These are phyloP conservation scores for Heloderma charlesbogerti DNA, from an alignment of 2,113 vertebrate species.

Conservation along the genomic window DNA sequence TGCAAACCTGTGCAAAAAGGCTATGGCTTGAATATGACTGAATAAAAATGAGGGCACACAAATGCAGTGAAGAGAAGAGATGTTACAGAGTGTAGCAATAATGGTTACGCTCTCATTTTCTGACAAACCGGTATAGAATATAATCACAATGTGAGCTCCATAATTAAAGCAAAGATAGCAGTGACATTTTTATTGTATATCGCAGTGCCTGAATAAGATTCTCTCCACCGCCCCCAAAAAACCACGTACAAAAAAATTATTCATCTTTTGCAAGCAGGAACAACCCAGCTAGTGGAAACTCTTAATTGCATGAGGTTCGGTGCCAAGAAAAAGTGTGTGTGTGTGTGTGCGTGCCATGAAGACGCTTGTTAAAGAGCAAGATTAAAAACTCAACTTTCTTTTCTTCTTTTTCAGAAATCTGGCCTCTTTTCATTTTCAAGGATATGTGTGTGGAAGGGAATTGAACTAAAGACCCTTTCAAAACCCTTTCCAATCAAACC, in stretches of 20 bases:
- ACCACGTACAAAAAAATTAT: slow-evolving; percentile 46
- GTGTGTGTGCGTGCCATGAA: background rate
- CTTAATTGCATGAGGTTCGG: slow-evolving; percentile 49
- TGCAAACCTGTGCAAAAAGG: slow-evolving; percentile 58
- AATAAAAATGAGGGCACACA: slow-evolving; percentile 67
- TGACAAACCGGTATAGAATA: slow-evolving; percentile 63
- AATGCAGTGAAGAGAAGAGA: slow-evolving; percentile 65
- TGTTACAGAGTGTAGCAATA: slow-evolving; percentile 64
- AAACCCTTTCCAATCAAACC: background rate
- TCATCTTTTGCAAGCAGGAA: slow-evolving; percentile 59
- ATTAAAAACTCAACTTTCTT: background rate
- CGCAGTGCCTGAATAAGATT: slow-evolving; percentile 68
- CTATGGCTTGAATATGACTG: slow-evolving; percentile 60
- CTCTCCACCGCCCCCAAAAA: slow-evolving; percentile 14
- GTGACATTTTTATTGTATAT: slow-evolving; percentile 67
- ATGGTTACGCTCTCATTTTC: slow-evolving; percentile 66
- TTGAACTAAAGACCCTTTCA: background rate
- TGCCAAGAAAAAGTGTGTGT: background rate
- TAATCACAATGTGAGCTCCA: slow-evolving; percentile 63
- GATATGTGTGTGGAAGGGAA: background rate
- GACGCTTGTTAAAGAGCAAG: slow-evolving; percentile 14
- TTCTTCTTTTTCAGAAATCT: background rate
- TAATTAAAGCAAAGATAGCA: slow-evolving; percentile 72
- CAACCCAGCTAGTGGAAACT: slow-evolving; percentile 61
- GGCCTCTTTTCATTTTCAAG: slow-evolving; percentile 12